These are phyloP conservation scores for Agapornis roseicollis DNA, from an alignment of 2,113 vertebrate species.

Conservation along the genomic window DNA sequence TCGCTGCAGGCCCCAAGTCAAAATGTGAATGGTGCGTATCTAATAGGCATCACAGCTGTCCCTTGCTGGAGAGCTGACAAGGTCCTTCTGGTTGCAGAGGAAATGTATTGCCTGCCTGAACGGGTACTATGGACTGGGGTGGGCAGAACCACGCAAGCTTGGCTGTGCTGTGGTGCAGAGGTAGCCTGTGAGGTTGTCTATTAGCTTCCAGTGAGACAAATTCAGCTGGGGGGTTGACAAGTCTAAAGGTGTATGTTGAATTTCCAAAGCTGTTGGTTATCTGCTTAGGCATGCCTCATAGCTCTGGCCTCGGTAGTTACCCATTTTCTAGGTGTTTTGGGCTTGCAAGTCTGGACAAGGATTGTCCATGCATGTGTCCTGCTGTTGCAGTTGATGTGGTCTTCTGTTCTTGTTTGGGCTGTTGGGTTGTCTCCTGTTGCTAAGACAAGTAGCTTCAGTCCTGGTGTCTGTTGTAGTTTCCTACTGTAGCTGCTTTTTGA, in stretches of 20 bases:
- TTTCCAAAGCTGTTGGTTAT: not conserved
- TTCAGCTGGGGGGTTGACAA: not conserved
- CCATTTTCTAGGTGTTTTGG: not conserved
- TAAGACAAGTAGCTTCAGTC: not conserved
- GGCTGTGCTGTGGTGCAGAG: not conserved
- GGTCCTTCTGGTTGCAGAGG: not conserved
- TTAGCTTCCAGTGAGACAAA: not conserved
- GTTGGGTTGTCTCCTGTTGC: not conserved
- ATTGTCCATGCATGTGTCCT: not conserved
- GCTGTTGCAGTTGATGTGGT: fast-evolving
- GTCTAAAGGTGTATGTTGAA: not conserved
- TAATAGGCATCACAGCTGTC: not conserved
- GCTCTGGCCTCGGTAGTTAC: not conserved
- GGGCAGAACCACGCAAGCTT: not conserved
- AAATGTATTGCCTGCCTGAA: not conserved
- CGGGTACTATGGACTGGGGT: not conserved
- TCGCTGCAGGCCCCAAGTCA: not conserved
- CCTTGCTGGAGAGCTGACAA: not conserved
- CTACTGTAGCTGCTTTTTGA: not conserved
- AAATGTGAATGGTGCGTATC: not conserved
- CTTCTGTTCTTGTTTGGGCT: not conserved
- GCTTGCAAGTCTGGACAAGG: not conserved
- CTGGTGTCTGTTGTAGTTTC: not conserved
- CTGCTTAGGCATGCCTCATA: not conserved
- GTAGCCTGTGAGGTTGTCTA: not conserved